Conservation (phyloP, 2,888 invertebrate genomes). For the Idaea straminata region DNA sequence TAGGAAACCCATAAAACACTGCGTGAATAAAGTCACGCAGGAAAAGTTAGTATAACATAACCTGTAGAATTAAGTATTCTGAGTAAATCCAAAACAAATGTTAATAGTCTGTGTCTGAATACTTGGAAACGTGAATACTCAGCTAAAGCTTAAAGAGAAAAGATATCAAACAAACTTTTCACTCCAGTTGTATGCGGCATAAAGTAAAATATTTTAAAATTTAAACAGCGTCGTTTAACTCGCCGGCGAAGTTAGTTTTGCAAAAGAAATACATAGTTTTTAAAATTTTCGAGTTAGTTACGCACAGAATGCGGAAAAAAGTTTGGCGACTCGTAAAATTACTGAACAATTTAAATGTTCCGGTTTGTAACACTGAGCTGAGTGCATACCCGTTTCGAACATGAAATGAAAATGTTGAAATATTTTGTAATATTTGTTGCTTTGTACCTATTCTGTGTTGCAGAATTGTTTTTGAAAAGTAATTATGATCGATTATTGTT, state of each 20-base stretch:
- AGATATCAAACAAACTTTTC: neutral
- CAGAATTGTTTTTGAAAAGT: neutral
- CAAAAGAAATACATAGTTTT: slow-evolving; percentile 25
- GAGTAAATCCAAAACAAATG: no score
- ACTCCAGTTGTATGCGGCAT: neutral
- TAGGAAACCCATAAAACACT: no score
- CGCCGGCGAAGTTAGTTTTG: slow-evolving; percentile 19
- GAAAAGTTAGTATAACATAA: no score
- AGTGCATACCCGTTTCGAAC: slow-evolving; percentile 7
- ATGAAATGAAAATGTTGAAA: slow-evolving; percentile 15
- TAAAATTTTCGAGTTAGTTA: slow-evolving; percentile 23
- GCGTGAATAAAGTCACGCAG: no score
- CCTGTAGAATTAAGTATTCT: no score
- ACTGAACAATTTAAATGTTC: slow-evolving; percentile 36
- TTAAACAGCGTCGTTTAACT: slow-evolving; percentile 19
- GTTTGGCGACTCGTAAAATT: slow-evolving; percentile 31
- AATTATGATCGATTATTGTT: no score
- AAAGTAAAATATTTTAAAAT: neutral
- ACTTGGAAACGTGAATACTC: neutral
- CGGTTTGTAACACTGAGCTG: slow-evolving; percentile 16
- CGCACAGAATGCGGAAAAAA: slow-evolving; percentile 23
- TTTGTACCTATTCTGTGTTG: slow-evolving; percentile 7
- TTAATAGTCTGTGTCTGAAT: no score
- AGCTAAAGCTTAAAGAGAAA: neutral
- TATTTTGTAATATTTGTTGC: slow-evolving; percentile 12